phyloP scores from a whole-genome alignment of 2,797 vertebrate genomes.

The Xenentodon cancila region DNA sequence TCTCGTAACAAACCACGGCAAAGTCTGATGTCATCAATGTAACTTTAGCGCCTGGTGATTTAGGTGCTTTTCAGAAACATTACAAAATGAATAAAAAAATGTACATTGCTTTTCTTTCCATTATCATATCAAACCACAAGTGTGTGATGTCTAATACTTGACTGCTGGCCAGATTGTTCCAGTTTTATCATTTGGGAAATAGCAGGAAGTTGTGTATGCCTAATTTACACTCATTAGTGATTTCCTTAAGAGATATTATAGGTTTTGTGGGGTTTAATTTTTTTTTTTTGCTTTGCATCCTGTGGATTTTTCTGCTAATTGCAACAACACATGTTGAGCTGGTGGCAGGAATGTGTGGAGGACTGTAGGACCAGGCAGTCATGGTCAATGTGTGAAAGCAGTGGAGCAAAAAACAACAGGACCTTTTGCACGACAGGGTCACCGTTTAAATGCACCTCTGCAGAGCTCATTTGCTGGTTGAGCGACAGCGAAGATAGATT shows the following conservation, averaged over 20 bases:
- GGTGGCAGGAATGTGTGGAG: slow-evolving; percentile 35
- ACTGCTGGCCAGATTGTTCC: background rate
- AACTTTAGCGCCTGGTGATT: background rate
- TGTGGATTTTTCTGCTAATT: slow-evolving; percentile 8
- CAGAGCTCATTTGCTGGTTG: slow-evolving; percentile 7
- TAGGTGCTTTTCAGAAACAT: background rate
- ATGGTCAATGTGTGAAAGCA: slow-evolving; percentile 69
- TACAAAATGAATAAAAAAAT: background rate
- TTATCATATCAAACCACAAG: slow-evolving; percentile 5
- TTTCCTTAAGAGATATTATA: slow-evolving; percentile 31
- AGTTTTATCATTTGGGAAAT: slow-evolving; percentile 11
- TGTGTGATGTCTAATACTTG: background rate
- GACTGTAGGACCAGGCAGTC: slow-evolving; percentile 53
- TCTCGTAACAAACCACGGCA: slow-evolving; percentile 22
- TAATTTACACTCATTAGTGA: slow-evolving; percentile 23
- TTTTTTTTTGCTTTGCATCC: slow-evolving; percentile 31
- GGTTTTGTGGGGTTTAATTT: slow-evolving; percentile 8
- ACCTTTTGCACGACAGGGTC: slow-evolving; percentile 46
- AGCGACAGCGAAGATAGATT: slow-evolving; percentile 5
- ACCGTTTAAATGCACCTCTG: slow-evolving; percentile 46
- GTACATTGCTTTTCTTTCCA: background rate
- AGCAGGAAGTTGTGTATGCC: slow-evolving; percentile 19
- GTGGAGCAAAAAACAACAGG: slow-evolving; percentile 57
- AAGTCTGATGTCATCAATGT: background rate
- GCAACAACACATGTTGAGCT: slow-evolving; percentile 34